Evolutionary conservation across 2,888 invertebrate species (phyloP).

Genomic region (Tenthredo livida): DNA sequence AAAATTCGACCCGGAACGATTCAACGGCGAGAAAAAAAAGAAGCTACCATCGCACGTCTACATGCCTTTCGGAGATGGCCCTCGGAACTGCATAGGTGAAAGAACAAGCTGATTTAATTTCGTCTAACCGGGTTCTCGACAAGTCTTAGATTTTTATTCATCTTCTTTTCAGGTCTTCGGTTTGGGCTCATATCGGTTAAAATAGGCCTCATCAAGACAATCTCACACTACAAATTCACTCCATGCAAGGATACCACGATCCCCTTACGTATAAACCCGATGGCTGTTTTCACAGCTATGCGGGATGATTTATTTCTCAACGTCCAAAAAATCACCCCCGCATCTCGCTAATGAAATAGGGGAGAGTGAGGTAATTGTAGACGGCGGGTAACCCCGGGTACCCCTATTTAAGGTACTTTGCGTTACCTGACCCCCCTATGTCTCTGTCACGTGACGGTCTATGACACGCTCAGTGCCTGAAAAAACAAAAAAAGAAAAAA

Average conservation of each 20-base stretch:
- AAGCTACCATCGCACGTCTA: slow-evolving; percentile 71
- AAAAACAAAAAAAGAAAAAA: no score
- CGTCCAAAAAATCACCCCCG: slow-evolving; percentile 44
- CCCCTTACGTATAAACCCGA: slow-evolving; percentile 57
- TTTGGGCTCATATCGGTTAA: slow-evolving; percentile 58
- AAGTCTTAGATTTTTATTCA: no score
- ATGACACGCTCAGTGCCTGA: no score
- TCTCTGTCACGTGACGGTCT: no score
- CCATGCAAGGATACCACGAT: slow-evolving; percentile 57
- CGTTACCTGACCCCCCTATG: no score
- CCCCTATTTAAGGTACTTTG: no score
- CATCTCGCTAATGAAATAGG: not conserved
- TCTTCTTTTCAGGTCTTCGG: slow-evolving; percentile 54
- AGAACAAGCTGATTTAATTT: not conserved
- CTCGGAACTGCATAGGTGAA: slow-evolving; percentile 76
- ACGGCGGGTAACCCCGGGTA: no score
- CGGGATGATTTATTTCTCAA: slow-evolving; percentile 56
- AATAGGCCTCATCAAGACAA: slow-evolving; percentile 55
- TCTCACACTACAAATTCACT: slow-evolving; percentile 57
- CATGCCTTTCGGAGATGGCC: slow-evolving; percentile 77
- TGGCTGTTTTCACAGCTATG: slow-evolving; percentile 53
- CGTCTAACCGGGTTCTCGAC: not conserved
- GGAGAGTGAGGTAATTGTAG: no score
- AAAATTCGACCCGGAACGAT: slow-evolving; percentile 78
- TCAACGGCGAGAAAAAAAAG: slow-evolving; percentile 68